Evolutionary conservation across 2,888 invertebrate species (phyloP).

Genomic region (Heliconius sara): DNA sequence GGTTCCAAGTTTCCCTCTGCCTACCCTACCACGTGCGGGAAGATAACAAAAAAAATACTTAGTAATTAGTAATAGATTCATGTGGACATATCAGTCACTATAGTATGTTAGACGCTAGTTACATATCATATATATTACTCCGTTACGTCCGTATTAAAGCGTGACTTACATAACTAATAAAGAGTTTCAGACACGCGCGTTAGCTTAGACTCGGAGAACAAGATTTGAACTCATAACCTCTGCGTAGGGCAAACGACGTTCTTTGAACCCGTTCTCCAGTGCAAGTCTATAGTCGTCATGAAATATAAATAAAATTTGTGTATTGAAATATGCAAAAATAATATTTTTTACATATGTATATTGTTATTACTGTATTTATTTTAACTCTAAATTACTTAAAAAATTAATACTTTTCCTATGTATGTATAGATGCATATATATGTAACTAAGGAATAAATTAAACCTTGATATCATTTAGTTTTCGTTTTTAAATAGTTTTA

Average conservation of each 20-base stretch:
- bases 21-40: no score
- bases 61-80: background rate
- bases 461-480: no score
- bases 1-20: no score
- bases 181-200: background rate
- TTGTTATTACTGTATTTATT: no score
- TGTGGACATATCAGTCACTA: conserved; percentile 4
- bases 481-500: no score
- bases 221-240: conserved; percentile 9
- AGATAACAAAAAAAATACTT: no score
- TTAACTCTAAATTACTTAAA: background rate
- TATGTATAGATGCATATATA: no score
- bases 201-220: background rate
- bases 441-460: no score
- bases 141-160: background rate
- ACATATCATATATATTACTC: background rate
- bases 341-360: no score
- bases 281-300: background rate
- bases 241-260: background rate
- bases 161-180: conserved; percentile 3
- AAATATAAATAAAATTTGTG: background rate
- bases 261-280: background rate
- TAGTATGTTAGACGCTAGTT: background rate
- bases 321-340: background rate
- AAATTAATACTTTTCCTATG: background rate